Percentiles rank a stretch among this genome's conserved stretches.
Conservation (phyloP, 1,140 invertebrate species). For the Drosophila suzukii region DNA sequence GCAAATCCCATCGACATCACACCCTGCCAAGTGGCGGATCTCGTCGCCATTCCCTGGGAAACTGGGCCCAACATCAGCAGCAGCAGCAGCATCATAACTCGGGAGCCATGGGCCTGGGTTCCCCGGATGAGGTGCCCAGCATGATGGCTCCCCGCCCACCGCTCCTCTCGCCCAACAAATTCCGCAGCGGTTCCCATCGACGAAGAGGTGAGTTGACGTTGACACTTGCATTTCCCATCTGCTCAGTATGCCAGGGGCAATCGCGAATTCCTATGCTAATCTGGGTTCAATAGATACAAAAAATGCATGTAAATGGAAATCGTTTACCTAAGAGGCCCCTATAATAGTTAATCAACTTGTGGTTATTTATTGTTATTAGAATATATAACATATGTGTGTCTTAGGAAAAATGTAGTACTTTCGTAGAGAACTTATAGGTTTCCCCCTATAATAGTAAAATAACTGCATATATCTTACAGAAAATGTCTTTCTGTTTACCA, state of each 20-base stretch:
- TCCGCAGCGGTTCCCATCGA: slow-evolving; percentile 68
- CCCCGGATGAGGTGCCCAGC: slow-evolving; percentile 82
- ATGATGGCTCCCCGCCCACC: slow-evolving; percentile 81
- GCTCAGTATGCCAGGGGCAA: slow-evolving; percentile 1
- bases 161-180: slow-evolving; percentile 75
- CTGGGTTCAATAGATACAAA: not conserved
- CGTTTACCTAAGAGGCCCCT: not conserved
- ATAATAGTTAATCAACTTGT: not conserved
- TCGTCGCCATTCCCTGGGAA: slow-evolving; percentile 81
- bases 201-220: slow-evolving; percentile 73
- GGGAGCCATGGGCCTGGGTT: slow-evolving; percentile 53
- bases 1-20: slow-evolving; percentile 78
- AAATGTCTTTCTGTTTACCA: too few species aligned
- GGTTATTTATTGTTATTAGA: not conserved
- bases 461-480: too few species aligned
- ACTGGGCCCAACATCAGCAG: slow-evolving; percentile 71
- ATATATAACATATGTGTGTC: too few species aligned
- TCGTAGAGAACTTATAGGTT: too few species aligned
- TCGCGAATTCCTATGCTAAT: slow-evolving; percentile 26
- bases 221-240: slow-evolving; percentile 6
- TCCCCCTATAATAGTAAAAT: too few species aligned
- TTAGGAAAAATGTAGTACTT: too few species aligned
- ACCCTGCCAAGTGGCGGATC: slow-evolving; percentile 73
- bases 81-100: slow-evolving; percentile 56
- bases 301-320: not conserved